phyloP scores from a whole-genome alignment of 2,113 vertebrate genomes.

The Dinomys branickii region DNA sequence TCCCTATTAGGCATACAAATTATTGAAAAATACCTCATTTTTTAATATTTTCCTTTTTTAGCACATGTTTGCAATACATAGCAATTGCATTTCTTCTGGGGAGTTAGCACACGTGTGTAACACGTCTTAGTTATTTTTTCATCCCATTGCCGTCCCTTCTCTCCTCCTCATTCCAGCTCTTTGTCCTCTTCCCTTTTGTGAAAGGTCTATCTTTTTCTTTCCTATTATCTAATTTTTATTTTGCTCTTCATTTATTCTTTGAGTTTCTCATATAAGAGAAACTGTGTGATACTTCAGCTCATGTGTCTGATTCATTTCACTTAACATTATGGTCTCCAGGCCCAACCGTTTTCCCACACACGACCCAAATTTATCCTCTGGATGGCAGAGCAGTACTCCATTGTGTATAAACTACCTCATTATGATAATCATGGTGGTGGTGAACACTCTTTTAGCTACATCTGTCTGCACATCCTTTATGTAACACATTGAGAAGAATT shows the following conservation, averaged over 20 bases:
- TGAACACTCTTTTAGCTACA: not conserved
- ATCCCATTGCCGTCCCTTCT: not conserved
- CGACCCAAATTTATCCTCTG: not conserved
- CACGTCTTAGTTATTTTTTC: not conserved
- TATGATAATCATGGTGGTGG: not conserved
- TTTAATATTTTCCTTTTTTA: not conserved
- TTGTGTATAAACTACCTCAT: not conserved
- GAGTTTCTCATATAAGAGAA: not conserved
- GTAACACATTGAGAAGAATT: not conserved
- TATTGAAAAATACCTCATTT: not conserved
- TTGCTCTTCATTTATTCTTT: not conserved
- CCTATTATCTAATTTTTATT: not conserved
- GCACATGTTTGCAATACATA: not conserved
- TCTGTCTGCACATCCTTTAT: not conserved
- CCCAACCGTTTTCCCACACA: not conserved
- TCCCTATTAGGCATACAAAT: slow-evolving; percentile 6
- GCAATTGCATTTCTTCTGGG: not conserved
- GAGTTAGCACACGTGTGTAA: not conserved
- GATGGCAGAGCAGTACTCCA: not conserved
- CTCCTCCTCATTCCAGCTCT: not conserved
- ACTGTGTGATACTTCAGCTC: not conserved
- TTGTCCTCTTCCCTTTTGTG: not conserved
- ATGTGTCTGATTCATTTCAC: no score
- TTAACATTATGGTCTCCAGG: not conserved
- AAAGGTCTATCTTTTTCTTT: not conserved